Evolutionary conservation across 2,888 invertebrate genomes (phyloP), one percentile per base, ranked within the genome.

Genomic region (Diaprepes abbreviatus): DNA sequence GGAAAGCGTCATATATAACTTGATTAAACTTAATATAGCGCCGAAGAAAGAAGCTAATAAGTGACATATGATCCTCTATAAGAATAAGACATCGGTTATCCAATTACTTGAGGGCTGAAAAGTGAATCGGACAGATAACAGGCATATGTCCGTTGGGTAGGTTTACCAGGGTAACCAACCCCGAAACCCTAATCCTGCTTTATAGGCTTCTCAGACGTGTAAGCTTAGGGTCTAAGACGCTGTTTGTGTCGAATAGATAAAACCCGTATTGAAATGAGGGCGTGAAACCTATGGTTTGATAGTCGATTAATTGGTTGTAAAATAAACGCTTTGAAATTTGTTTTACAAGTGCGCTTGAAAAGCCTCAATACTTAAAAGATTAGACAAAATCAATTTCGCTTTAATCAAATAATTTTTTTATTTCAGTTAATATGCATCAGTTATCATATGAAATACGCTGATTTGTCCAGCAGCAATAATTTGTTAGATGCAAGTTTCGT

Each of bases 31-130:
- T 57, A 48, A 57, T 48, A 48, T 48, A 58, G n/a, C 55, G 4
- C 40, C 35, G 36, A 55, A 33, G 43, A 77, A 78, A 72, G 74
- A 73, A 75, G 75, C 76, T 79, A 80, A 82, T 81, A 82, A 80
- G 78, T 77, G 82, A 82, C 78, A 83, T 77, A 76, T 77, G 81
- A 82, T 82, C 81, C 75, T 73, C 71, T 76, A 80, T 75, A 77
- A 78, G 79, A 79, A 79, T 78, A 79, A 80, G 80, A 79, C 80
- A 77, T 78, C 76, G 75, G 79, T 79, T 79, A 83, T 83, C 83
- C 82, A 82, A 83, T 83, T 83, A 83, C 77, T 75, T 59, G 59
- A 73, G 75, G 72, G 78, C 76, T 71, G 78, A 76, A 73, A 73
- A 64, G 58, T 59, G 58, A 66, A 59, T 66, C 66, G 58, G 52